Percentiles rank a stretch among this genome's conserved stretches.
Conservation (phyloP, 1,140 invertebrate genomes). For the Proctacanthus coquilletti region DNA sequence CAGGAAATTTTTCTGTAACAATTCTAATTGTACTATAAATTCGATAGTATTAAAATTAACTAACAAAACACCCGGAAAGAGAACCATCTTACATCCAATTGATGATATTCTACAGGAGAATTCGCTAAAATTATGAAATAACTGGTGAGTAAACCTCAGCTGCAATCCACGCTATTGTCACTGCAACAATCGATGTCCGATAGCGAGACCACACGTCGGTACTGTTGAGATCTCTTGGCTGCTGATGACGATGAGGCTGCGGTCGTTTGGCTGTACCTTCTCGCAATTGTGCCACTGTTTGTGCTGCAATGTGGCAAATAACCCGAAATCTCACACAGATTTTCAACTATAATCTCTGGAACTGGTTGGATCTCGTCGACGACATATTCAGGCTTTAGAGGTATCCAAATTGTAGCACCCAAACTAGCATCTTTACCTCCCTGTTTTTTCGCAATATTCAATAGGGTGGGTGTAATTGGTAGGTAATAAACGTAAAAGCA, state of each 20-base stretch:
- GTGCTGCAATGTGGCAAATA: constrained; percentile 15
- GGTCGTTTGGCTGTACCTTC: constrained; percentile 5
- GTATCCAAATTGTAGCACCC: constrained; percentile 63
- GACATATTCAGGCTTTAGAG: constrained; percentile 27
- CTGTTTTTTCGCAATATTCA: too few species aligned
- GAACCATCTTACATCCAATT: too few species aligned
- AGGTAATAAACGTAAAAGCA: constrained; percentile 6
- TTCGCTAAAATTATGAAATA: too few species aligned
- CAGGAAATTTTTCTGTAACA: too few species aligned
- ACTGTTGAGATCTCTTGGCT: constrained; percentile 4
- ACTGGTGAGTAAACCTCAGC: too few species aligned
- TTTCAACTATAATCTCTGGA: constrained; percentile 19
- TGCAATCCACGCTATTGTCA: constrained; percentile 17
- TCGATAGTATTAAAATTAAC: too few species aligned
- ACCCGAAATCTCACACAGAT: constrained; percentile 23
- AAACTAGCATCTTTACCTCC: constrained; percentile 60
- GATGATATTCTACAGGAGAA: too few species aligned
- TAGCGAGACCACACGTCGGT: constrained; percentile 20
- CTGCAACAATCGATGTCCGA: constrained; percentile 24
- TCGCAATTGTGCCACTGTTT: constrained; percentile 1
- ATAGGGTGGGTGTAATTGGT: too few species aligned
- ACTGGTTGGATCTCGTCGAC: constrained; percentile 18
- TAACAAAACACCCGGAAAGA: too few species aligned
- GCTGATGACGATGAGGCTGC: constrained; percentile 1
- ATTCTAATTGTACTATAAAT: too few species aligned